phyloP scores from a whole-genome alignment of 2,888 invertebrate genomes.

The Tinea pellionella region DNA sequence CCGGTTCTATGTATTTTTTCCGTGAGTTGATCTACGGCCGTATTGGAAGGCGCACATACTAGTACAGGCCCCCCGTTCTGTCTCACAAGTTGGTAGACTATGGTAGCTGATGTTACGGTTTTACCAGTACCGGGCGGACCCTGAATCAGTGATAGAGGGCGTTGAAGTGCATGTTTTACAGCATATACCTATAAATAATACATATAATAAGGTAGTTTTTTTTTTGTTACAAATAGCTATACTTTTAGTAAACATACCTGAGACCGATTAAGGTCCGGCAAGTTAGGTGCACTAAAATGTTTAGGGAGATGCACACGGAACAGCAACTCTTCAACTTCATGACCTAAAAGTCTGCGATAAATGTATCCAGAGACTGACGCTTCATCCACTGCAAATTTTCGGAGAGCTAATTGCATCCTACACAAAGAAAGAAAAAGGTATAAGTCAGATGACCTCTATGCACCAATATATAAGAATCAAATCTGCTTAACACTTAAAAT shows the following conservation, averaged over 20 bases:
- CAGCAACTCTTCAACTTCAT: constrained; percentile 92
- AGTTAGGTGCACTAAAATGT: constrained; percentile 95
- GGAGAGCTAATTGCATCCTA: constrained; percentile 94
- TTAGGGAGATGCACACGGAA: constrained; percentile 94
- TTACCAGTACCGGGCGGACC: constrained; percentile 98
- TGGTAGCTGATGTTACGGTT: constrained; percentile 98
- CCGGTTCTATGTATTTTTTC: constrained; percentile 99
- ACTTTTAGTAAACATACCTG: constrained; percentile 72
- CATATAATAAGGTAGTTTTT: too few species aligned
- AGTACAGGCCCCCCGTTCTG: constrained; percentile 95
- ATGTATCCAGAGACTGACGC: constrained; percentile 97
- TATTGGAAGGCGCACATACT: constrained; percentile 99
- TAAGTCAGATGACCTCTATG: too few species aligned
- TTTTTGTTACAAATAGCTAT: too few species aligned
- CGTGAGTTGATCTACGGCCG: constrained; percentile 98
- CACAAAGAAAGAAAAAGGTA: too few species aligned
- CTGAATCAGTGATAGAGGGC: constrained; percentile 96
- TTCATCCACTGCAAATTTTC: constrained; percentile 96
- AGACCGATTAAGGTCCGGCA: constrained; percentile 97
- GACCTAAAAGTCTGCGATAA: constrained; percentile 95
- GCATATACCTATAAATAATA: constrained; percentile 87
- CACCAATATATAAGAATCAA: too few species aligned
- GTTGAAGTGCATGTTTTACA: constrained; percentile 96
- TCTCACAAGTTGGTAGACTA: constrained; percentile 97
- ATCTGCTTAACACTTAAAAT: too few species aligned